Conservation (phyloP, 2,113 vertebrate genomes). For the Phaethornis superciliosus region DNA sequence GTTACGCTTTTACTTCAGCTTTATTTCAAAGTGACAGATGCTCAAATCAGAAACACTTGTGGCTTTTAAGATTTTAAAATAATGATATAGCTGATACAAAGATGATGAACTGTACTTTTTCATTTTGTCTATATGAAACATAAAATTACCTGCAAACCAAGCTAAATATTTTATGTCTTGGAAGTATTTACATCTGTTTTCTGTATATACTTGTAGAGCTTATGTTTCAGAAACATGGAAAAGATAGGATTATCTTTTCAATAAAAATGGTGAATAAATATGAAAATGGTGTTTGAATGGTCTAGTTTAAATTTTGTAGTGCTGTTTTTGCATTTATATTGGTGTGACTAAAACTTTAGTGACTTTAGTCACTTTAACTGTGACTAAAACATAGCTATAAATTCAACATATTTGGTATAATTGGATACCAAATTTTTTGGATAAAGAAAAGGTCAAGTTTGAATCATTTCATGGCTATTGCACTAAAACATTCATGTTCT, state of each 20-base stretch:
- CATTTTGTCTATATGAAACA: neutral
- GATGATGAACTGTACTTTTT: neutral
- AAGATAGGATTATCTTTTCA: neutral
- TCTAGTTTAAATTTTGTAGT: neutral
- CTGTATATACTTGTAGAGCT: neutral
- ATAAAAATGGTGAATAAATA: neutral
- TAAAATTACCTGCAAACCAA: neutral
- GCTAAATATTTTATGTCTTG: neutral
- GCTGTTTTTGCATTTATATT: too few species aligned
- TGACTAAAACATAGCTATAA: neutral
- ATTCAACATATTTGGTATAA: neutral
- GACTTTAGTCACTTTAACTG: too few species aligned
- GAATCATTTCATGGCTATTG: neutral
- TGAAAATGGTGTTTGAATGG: neutral
- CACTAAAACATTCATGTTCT: neutral
- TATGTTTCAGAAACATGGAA: neutral
- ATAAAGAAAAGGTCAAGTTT: neutral
- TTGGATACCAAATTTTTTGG: too few species aligned
- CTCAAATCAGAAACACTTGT: neutral
- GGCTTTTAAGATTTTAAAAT: neutral
- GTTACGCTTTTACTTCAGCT: neutral
- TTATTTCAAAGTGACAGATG: neutral
- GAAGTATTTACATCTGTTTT: neutral
- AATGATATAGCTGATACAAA: neutral
- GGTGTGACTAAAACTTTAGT: too few species aligned